Conservation (phyloP, 2,113 vertebrate species). For the Anguilla rostrata region DNA sequence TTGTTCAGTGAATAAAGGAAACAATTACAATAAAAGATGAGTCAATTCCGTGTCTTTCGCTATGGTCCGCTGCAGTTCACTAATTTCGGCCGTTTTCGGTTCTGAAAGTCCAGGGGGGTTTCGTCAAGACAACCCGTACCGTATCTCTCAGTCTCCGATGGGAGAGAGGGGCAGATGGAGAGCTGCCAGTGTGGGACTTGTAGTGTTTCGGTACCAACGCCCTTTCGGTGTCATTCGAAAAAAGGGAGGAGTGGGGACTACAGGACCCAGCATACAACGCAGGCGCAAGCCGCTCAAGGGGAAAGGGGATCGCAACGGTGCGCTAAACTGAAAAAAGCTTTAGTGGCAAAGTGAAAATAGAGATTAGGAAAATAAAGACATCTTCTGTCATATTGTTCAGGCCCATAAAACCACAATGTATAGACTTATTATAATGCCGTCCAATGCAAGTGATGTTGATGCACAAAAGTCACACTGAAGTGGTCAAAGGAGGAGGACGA, state of each 20-base stretch:
- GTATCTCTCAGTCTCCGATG: constrained; percentile 73
- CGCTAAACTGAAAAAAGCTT: constrained; percentile 69
- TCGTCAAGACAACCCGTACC: constrained; percentile 75
- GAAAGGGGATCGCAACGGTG: constrained; percentile 78
- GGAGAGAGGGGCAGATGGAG: constrained; percentile 68
- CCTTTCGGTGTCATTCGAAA: constrained; percentile 56
- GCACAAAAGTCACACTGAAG: constrained; percentile 33
- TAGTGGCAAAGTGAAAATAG: constrained; percentile 67
- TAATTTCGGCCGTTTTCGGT: constrained; percentile 74
- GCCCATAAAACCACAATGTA: background rate
- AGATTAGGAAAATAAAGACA: constrained; percentile 24
- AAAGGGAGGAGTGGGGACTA: constrained; percentile 71
- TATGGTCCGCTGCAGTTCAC: constrained; percentile 63
- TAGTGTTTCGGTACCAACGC: constrained; percentile 73
- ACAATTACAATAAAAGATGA: constrained; percentile 58
- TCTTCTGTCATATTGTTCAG: background rate
- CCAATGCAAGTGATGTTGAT: constrained; percentile 29
- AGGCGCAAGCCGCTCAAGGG: constrained; percentile 73
- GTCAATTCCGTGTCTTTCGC: constrained; percentile 59
- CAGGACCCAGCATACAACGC: constrained; percentile 74
- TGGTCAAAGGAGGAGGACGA: constrained; percentile 46
- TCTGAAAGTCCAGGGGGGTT: constrained; percentile 73
- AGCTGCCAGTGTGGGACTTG: constrained; percentile 68
- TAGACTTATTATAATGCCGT: background rate
- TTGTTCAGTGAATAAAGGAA: constrained; percentile 59